Evolutionary conservation across 1,140 invertebrate genomes (phyloP), one percentile per base, ranked within the genome.

Genomic region (Antheraea mylitta): DNA sequence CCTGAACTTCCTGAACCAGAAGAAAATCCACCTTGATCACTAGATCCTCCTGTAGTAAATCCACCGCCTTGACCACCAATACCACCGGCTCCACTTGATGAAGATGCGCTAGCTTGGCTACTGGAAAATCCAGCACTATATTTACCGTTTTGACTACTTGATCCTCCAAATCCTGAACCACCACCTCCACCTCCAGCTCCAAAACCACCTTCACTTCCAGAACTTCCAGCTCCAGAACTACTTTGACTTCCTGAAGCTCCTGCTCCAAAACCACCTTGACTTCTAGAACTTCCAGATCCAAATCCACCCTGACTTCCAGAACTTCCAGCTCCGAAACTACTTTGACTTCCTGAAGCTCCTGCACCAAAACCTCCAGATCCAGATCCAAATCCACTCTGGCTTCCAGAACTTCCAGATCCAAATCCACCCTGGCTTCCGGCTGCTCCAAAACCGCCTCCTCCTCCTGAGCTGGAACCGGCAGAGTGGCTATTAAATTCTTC

Each of bases 211-310:
- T 66, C 13, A 30, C 64, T 58, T n/a, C 64, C 18, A 7, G 18
- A 19, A 66, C 64, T 19, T 11, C 45, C 48, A 0, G 45, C 6
- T 53, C 45, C 45, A 42, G 0, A 37, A 10, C 58, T 36, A 36
- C 59, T 16, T 19, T 61, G 68, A 18, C 30, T 64, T 37, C 66
- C 18, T 18, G 68, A 67, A 7, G 60, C 63, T 30, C 68, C 22
- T n/a, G 30, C 61, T n/a, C 48, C 69, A 16, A 53, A 53, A 2
- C 62, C 64, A 36, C 64, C 42, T 16, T 36, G 60, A 53, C 68
- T 42, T 19, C 48, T 58, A 58, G 73, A 71, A 58, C 64, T 37
- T 18, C 64, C 67, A 42, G 67, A 67, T 13, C 67, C 72, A 11
- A 60, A 66, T 22, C 62, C 65, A 36, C 64, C 42, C 13, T 36